Base-by-base conservation (phyloP, 1,140 invertebrate genomes). In the Penaeus chinensis region DNA sequence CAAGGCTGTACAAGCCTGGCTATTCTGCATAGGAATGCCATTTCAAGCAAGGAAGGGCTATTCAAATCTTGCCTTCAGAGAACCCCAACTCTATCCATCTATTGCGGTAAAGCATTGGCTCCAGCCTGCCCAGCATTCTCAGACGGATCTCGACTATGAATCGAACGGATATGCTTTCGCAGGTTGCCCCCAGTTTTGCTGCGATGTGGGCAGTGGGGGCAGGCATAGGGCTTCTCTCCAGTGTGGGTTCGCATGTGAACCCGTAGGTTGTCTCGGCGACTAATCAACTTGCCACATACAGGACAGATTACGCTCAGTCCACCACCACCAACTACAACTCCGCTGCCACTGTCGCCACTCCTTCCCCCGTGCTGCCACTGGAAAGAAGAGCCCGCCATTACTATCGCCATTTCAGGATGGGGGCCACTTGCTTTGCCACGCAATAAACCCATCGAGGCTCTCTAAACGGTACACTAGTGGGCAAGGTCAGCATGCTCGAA, bases 211-310 rank as follows among this genome's bases (percentile, higher is more conserved):
- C 87, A 88, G 82, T 88, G 87, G 62, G 87, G 87, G 82, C 87
- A 88, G 82, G 82, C 62, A 81, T 88, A 88, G 22, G 87, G 87
- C 76, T 84, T 88, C 82, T 88, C 87, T 42, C 87, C 87, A n/a
- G 87, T 88, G 74, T 88, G 87, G 13, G 82, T 88, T 37, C 87
- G 87, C 82, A 88, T 84, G 81, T 91, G 91, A 5, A 90, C 80
- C 65, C 90, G 89, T 54, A 91, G 85, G 83, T 91, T 90, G 63
- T 90, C 90, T 16, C 90, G 90, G 13, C 89, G 90, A 77, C 85
- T 89, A 54, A 91, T 91, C 47, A 76, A 66, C 77, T 90, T 90
- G 3, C 89, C 89, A 88, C 91, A 91, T 3, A 84, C 87, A 22
- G 87, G 87, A 81, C 87, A 88, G 47, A 74, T 27, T 32, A 88